Evolutionary conservation across 2,888 invertebrate species (phyloP), one percentile per base, ranked within the genome.

Genomic region (Erebia epiphron): DNA sequence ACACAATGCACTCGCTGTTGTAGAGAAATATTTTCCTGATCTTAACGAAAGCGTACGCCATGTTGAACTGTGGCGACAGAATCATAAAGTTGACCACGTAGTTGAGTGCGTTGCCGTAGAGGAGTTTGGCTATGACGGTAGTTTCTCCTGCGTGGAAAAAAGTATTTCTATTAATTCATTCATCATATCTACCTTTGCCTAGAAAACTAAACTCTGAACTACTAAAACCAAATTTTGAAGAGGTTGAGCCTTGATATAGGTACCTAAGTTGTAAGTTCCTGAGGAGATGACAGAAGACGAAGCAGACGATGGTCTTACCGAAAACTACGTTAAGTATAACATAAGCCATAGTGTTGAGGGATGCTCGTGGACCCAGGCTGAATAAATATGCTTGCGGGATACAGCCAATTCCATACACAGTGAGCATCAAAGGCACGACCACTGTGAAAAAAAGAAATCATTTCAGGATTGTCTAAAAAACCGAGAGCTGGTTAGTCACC

Each of bases 351-450:
- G 85, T 80, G 69, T 92, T 92, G 13, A 92, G 82, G 1, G 87
- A 80, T 1, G 83, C 77, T 4, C 82, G 82, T 0, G 85, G 84
- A 0, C 92, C 88, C 60, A 91, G 78, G 65, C 92, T 91, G 75
- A 92, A 91, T 21, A 92, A 78, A 72, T 92, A 92, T 0, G 90
- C 91, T 75, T 89, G 91, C 0, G 92, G 92, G n/a, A 91, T 81
- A 71, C 88, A 87, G 0, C 85, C 86, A 8, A 89, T 54, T 0
- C 91, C 91, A 65, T 91, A 92, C 1, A 88, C 66, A 0, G 81
- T 67, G 62, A 92, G 74, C 79, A 88, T 79, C 4, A 86, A 75
- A 0, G 91, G 89, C 0, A 91, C 73, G 2, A 88, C 79, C 52
- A 81, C 88, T 90, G 84, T 50, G 56, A n/a, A 73, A 58, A 7